Percentiles rank a stretch among this genome's conserved stretches.
Evolutionary conservation across 2,888 invertebrate genomes (phyloP).

Genomic region (Chrysotoxum bicinctum): DNA sequence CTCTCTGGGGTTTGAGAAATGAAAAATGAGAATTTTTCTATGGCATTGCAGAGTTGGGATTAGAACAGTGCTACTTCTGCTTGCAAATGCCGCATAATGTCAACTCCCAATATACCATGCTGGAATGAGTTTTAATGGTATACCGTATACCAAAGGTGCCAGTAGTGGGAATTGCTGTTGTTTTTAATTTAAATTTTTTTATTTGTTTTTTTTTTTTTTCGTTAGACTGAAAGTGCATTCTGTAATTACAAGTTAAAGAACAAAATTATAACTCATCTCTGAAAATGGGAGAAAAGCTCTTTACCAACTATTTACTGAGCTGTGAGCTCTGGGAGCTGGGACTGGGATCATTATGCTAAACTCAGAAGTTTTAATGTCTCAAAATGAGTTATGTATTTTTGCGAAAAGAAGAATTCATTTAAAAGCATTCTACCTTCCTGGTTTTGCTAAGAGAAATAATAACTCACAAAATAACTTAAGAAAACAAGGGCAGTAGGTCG

Average conservation of each 20-base stretch:
- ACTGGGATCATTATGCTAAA: conserved; percentile 22
- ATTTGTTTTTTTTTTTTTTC: conserved; percentile 11
- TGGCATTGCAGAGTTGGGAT: conserved; percentile 59
- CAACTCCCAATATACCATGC: conserved; percentile 22
- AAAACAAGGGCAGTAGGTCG: neutral
- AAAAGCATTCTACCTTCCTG: conserved; percentile 10
- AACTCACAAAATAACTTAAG: neutral
- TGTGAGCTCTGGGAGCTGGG: neutral
- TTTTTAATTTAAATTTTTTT: conserved; percentile 13
- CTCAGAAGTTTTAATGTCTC: conserved; percentile 28
- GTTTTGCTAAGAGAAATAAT: neutral
- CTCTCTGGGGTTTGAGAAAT: conserved; percentile 26
- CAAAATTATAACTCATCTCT: conserved; percentile 37
- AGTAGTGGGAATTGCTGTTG: conserved; percentile 26
- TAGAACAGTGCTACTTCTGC: conserved; percentile 19
- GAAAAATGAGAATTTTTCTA: conserved; percentile 56
- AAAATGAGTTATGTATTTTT: conserved; percentile 10
- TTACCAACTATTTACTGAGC: neutral
- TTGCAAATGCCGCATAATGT: conserved; percentile 35
- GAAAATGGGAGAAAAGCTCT: conserved; percentile 37
- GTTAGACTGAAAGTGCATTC: conserved; percentile 28
- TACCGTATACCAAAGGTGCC: conserved; percentile 1
- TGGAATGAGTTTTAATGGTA: neutral
- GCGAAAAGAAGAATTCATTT: conserved; percentile 8
- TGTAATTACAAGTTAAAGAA: conserved; percentile 52